Percentiles rank a stretch among this genome's conserved stretches.
Conservation (phyloP, 2,888 invertebrate genomes). For the Carpatolechia fugitivella region DNA sequence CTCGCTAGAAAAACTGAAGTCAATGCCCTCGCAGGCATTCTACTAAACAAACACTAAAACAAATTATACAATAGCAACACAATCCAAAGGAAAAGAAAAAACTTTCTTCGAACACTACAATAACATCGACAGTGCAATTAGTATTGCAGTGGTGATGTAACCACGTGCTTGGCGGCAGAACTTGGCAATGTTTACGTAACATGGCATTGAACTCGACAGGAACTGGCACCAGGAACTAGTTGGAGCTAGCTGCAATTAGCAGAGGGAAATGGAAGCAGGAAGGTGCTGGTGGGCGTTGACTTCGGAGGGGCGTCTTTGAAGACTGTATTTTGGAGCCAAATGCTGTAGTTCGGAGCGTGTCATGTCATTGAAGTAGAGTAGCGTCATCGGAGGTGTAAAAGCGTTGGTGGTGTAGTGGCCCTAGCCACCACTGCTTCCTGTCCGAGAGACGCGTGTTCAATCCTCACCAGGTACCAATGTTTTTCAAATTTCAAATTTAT, state of each 20-base stretch:
- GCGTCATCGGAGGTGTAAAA: too few species aligned
- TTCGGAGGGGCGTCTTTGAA: not conserved
- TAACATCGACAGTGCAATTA: constrained; percentile 9
- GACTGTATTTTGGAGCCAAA: too few species aligned
- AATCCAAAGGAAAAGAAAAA: constrained; percentile 9
- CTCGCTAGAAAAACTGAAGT: not conserved
- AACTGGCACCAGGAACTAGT: constrained; percentile 9
- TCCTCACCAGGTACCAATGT: too few species aligned
- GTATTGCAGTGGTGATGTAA: constrained; percentile 11
- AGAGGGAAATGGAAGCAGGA: constrained; percentile 11
- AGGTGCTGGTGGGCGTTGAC: constrained; percentile 4
- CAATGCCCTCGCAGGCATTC: not conserved
- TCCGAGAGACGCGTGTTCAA: too few species aligned
- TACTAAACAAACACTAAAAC: not conserved
- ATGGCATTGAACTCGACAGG: constrained; percentile 29
- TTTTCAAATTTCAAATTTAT: too few species aligned
- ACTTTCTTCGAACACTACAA: constrained; percentile 8
- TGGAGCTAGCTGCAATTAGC: constrained; percentile 3
- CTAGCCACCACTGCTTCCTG: too few species aligned
- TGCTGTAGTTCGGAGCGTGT: too few species aligned
- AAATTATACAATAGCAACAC: constrained; percentile 3
- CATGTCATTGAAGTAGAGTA: too few species aligned
- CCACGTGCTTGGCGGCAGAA: not conserved
- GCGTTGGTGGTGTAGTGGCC: too few species aligned
- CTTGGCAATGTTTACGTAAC: constrained; percentile 21